Base-by-base conservation (phyloP, 2,888 invertebrate species). In the Tortrix viridana region DNA sequence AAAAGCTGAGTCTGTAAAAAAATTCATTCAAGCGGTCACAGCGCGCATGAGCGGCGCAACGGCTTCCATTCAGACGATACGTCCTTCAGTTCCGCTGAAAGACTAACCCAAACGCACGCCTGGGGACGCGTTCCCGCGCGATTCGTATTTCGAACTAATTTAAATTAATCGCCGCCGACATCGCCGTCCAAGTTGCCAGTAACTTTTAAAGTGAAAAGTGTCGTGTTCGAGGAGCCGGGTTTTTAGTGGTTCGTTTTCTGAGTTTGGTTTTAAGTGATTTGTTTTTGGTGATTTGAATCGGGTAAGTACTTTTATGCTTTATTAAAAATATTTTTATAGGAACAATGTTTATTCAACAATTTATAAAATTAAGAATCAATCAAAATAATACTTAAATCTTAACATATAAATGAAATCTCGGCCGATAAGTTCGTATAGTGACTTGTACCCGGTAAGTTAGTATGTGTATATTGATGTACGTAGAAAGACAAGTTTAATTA, bases 51-150 rank as follows among this genome's bases (percentile, higher is more conserved):
- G 75, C 84, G 84, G 67, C 70, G 68, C 70, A 71, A 67, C 70
- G 67, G 55, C 66, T 58, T 79, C 76, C 86, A 86, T 86, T 87
- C 82, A 87, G 77, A 71, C 76, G 75, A 77, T 76, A 74, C 84
- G 74, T 81, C 79, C 84, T 86, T 81, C 89, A 90, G 89, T 89
- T 77, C 79, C 78, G 67, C 84, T 85, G 83, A 81, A 87, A 84
- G 79, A 78, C 75, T 77, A 79, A 71, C 77, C 75, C 69, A 84
- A 75, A 74, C 84, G 85, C 85, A 81, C 89, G 90, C 84, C 74
- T 80, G 79, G 74, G 71, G 70, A 74, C 80, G 75, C 65, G 79
- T 80, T 79, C 76, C 81, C 84, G 85, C 84, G 82, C 76, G 74
- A 73, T 81, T 75, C 80, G 76, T 78, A 79, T 78, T 79, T 68